Evolutionary conservation across 2,113 vertebrate genomes (phyloP), one percentile per base, ranked within the genome.

Genomic region (Macrotus californicus): DNA sequence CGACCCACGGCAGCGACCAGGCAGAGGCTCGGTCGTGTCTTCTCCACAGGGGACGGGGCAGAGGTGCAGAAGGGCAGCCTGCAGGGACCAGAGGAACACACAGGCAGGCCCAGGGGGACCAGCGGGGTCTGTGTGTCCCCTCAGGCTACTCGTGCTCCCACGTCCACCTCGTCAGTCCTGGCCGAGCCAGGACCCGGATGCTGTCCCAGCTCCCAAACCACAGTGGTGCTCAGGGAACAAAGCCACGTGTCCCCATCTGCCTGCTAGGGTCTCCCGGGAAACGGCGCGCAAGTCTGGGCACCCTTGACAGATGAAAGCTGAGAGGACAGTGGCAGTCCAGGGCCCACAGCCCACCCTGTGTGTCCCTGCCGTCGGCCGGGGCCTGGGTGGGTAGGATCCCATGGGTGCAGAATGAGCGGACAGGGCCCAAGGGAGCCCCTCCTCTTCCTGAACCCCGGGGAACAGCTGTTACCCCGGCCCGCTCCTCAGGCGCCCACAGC

Each of bases 21-120:
- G 31, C 7, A 26, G 46, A 19, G 61, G 48, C 64, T 3, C 2
- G 1, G 7, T 31, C 11, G 36, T 13, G 52, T 81, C 76, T 50
- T 87, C 52, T 69, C 48, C 54, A 2, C 16, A 22, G 36, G 24
- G 10, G 24, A 16, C 46, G n/a, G 77, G 93, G 87, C 15, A 2
- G 84, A 91, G 94, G 87, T 52, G 29, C n/a, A 18, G 56, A 29
- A 61, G 56, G 56, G 56, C 12, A 19, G 73, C 43, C 26, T 11
- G 41, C 29, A 19, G 43, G 34, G 50, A 69, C 4, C 11, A 59
- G 50, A 93, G 82, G 41, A 36, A 56, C 1, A 24, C 66, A 1
- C 0, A 15, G 19, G 16, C 11, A n/a, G 31, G 48, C 9, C 3
- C 5, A 59, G 4, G 14, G 6, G 22, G 9, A 16, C 5, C 3